phyloP scores from a whole-genome alignment of 2,797 vertebrate species.

The Tarsius wallacei region DNA sequence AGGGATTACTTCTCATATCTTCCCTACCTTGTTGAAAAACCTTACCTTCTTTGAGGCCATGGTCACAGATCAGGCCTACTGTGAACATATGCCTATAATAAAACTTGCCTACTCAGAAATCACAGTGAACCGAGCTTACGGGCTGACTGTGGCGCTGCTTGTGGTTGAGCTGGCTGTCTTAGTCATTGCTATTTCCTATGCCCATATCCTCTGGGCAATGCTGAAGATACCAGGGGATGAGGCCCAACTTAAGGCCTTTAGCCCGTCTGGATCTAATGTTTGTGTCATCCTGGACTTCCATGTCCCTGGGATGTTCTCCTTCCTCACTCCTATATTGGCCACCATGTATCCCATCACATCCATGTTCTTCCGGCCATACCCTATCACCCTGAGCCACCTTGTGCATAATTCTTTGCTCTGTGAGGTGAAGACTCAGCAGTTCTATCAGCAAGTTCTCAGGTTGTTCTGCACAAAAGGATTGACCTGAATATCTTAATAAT shows the following conservation, averaged over 20 bases:
- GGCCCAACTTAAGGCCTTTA: slow-evolving; percentile 79
- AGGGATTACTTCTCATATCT: slow-evolving; percentile 76
- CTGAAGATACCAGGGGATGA: slow-evolving; percentile 72
- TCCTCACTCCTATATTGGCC: slow-evolving; percentile 80
- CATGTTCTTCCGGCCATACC: slow-evolving; percentile 83
- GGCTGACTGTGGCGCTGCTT: slow-evolving; percentile 91
- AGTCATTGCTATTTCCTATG: slow-evolving; percentile 88
- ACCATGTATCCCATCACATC: slow-evolving; percentile 72
- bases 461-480: slow-evolving; percentile 46
- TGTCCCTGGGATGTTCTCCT: slow-evolving; percentile 78
- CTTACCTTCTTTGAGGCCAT: slow-evolving; percentile 90
- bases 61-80: slow-evolving; percentile 91
- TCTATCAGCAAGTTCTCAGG: slow-evolving; percentile 69
- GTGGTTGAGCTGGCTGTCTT: slow-evolving; percentile 93
- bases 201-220: slow-evolving; percentile 77
- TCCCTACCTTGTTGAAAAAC: slow-evolving; percentile 70
- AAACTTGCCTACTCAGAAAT: slow-evolving; percentile 91
- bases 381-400: slow-evolving; percentile 82
- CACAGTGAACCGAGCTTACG: slow-evolving; percentile 84
- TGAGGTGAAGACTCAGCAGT: slow-evolving; percentile 80
- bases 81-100: slow-evolving; percentile 94
- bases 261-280: slow-evolving; percentile 81
- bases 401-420: slow-evolving; percentile 81
- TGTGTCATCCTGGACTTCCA: slow-evolving; percentile 82
- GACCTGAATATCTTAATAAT: neutral